These are phyloP conservation scores for Caenorhabditis tropicalis DNA, from an alignment of 1,140 invertebrate genomes.

Conservation along the genomic window DNA sequence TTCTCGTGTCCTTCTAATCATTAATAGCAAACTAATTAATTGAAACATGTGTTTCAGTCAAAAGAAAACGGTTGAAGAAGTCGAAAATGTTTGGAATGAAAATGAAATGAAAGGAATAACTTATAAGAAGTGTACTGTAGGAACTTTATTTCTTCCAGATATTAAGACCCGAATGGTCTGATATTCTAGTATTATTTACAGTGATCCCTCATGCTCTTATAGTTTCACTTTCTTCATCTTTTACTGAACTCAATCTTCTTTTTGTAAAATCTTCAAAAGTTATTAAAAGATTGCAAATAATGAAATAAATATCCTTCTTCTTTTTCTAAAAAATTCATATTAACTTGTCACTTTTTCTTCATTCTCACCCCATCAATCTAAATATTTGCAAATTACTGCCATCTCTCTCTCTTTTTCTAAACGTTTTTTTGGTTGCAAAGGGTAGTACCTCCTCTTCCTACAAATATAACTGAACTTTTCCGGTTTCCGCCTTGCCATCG, in stretches of 20 bases:
- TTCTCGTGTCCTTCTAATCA: conserved; percentile 7
- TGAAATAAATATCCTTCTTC: not conserved
- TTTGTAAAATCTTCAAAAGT: not conserved
- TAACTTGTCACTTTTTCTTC: not conserved
- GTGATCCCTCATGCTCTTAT: no score
- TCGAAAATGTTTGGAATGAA: not conserved
- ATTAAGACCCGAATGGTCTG: no score
- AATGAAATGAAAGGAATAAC: not conserved
- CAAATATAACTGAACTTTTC: conserved; percentile 44
- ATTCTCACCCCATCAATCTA: conserved; percentile 16
- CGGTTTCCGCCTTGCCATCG: not conserved
- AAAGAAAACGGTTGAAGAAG: not conserved
- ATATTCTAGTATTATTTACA: no score
- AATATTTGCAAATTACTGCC: conserved; percentile 36
- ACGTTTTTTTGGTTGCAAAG: not conserved
- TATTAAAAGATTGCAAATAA: not conserved
- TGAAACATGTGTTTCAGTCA: conserved; percentile 9
- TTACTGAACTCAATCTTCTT: no score
- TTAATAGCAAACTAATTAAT: conserved; percentile 25
- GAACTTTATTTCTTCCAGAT: no score
- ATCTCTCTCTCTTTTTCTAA: not conserved
- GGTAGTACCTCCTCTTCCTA: not conserved
- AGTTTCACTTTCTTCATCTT: no score
- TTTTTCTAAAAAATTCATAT: no score
- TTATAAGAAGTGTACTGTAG: not conserved